Base-by-base conservation (phyloP, 2,888 invertebrate species). In the Sphaeridia pumilis region DNA sequence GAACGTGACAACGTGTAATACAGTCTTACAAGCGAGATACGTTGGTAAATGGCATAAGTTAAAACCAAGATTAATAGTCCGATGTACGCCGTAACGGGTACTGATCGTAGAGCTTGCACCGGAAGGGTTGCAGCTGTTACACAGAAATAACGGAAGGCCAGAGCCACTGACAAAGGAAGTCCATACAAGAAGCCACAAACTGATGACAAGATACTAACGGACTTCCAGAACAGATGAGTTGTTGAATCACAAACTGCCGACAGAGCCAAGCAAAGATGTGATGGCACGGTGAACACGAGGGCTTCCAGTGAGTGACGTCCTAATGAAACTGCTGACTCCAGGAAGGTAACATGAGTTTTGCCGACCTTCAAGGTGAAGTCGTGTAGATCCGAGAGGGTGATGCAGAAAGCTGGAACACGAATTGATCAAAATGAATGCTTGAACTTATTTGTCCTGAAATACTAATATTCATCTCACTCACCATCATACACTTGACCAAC, bases 401-500 rank as follows among this genome's bases (percentile, higher is more conserved):
- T 27, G 24, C 48, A 38, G 31, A 55, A 55, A 10, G 55, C 55
- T 55, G 25, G 7, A 49, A 34, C 14, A 25, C 5, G 14, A 27
- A 28, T 25, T 5, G 21, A 47, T 17, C 3, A 47, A 10, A n/a
- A 41, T 38, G 20, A 21, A 38, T 10, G 17, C 47, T 35, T 5
- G 10, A 47, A n/a, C n/a, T 14, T 14, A 46, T 10, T 31, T 28
- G 12, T 14, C 10, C 7, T 14, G 22, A 10, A 5, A 44, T 20
- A n/a, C n/a, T 44, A 22, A 22, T 46, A 14, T 7, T n/a, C 14
- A n/a, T 5, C 27, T 4, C 3, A 26, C 36, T 46, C 43, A 56
- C 56, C 56, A 31, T 56, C 56, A 34, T 38, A 27, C 3, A 56
- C 14, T 42, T 46, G n/a, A 17, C 38, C 53, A 45, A 52, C 20